A percentile compares a stretch with the other conserved stretches of the same genome.
Conservation (phyloP, 1,140 invertebrate genomes). For the Planococcus citri region DNA sequence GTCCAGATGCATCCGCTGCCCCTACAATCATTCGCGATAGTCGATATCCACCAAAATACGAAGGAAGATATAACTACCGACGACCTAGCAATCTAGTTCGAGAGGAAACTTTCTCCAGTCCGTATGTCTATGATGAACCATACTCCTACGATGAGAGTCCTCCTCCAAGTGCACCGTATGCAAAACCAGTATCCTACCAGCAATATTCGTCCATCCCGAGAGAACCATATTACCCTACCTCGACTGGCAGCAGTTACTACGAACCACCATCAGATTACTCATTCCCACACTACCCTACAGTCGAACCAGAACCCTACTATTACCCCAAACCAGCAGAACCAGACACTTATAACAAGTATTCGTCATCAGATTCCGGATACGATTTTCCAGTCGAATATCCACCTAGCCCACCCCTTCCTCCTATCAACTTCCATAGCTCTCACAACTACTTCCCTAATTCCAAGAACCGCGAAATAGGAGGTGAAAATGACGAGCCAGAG, state of each 20-base stretch:
- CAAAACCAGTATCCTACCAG: background rate
- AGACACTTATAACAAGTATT: background rate
- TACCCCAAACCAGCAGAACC: background rate
- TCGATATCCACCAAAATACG: background rate
- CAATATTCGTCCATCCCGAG: background rate
- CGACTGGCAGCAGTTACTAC: background rate
- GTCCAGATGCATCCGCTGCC: background rate
- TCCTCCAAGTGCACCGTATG: background rate
- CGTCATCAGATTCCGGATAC: background rate
- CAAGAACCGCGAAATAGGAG: background rate
- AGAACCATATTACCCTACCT: background rate
- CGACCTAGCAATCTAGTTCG: background rate
- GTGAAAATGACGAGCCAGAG: background rate
- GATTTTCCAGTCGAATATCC: background rate
- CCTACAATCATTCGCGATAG: background rate
- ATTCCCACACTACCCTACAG: background rate
- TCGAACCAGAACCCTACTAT: background rate
- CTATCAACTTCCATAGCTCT: background rate
- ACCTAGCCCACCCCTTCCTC: background rate
- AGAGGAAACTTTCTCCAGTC: background rate
- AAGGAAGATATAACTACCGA: background rate
- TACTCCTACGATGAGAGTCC: background rate
- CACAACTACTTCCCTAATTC: background rate
- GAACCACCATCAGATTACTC: background rate
- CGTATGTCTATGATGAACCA: background rate